Base-by-base conservation (phyloP, 2,888 invertebrate genomes). In the Heteropelma amictum region DNA sequence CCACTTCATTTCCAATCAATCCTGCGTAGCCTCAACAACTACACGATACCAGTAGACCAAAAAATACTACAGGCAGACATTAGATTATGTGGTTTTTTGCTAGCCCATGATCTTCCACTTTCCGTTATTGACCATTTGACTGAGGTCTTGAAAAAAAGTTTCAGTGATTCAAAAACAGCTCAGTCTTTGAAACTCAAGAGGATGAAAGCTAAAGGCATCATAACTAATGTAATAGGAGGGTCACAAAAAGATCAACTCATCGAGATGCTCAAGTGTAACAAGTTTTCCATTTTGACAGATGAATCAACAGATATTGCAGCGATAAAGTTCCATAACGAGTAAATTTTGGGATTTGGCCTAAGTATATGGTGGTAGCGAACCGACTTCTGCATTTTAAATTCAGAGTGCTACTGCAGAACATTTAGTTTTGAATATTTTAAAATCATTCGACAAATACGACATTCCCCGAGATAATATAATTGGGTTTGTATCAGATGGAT, bases 241-340 rank as follows among this genome's bases (percentile, higher is more conserved):
- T 23, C 42, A 40, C 78, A 79, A 67, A 83, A 83, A 68, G 68
- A 77, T 73, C 72, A 64, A 63, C 76, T 80, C 42, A 61, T 40
- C 8, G 63, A 72, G 54, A 81, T 76, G 56, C 77, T 80, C 61
- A 80, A 79, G 70, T 38, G 19, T 45, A 12, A 51, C 23, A 76
- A 79, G 79, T 85, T 82, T 77, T 77, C 79, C 14, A 74, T 84
- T 8, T 47, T 82, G 8, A 79, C 79, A 0, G 81, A 83, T 54
- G 83, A 83, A 71, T 80, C 80, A 0, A 84, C 83, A 0, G 82
- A 85, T 53, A 80, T 82, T 14, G 51, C 73, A 14, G 30, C 53
- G 5, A 23, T 72, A 5, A n/a, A n/a, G n/a, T n/a, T n/a, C n/a
- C n/a, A n/a, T n/a, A n/a, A n/a, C n/a, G n/a, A n/a, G n/a, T n/a